Evolutionary conservation across 2,113 vertebrate genomes (phyloP).

Genomic region (Ahaetulla prasina): DNA sequence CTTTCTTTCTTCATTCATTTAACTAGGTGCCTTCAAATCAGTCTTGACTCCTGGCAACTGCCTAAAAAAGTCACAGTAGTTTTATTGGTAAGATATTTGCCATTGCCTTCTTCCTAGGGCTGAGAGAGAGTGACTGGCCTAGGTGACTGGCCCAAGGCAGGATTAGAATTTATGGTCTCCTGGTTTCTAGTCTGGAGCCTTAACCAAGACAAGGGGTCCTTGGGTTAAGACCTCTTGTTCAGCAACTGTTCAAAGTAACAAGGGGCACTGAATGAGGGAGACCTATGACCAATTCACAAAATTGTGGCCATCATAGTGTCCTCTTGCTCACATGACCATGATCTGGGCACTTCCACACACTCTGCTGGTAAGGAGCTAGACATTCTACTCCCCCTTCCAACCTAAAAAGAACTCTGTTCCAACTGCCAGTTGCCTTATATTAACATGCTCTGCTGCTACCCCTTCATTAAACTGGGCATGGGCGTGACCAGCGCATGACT

Average conservation of each 20-base stretch:
- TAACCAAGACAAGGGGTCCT: background rate
- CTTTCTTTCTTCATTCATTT: fast-evolving
- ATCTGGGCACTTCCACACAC: background rate
- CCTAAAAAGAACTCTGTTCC: too few species aligned
- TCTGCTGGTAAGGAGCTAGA: too few species aligned
- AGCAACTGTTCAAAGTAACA: background rate
- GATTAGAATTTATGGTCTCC: background rate
- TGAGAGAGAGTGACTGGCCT: background rate
- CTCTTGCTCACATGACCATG: background rate
- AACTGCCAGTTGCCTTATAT: too few species aligned
- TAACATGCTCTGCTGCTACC: too few species aligned
- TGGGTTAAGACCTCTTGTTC: background rate
- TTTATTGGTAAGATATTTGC: too few species aligned
- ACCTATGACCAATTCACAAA: background rate
- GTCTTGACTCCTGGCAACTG: too few species aligned
- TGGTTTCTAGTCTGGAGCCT: background rate
- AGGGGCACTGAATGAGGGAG: background rate
- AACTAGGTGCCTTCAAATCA: too few species aligned
- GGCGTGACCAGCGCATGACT: too few species aligned
- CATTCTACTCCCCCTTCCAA: too few species aligned
- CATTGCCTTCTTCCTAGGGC: background rate
- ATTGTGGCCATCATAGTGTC: background rate
- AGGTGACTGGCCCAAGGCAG: too few species aligned
- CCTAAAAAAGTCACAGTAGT: too few species aligned
- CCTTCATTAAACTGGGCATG: too few species aligned